Evolutionary conservation across 2,888 invertebrate species (phyloP).

Genomic region (Meiosimyza platycephala): DNA sequence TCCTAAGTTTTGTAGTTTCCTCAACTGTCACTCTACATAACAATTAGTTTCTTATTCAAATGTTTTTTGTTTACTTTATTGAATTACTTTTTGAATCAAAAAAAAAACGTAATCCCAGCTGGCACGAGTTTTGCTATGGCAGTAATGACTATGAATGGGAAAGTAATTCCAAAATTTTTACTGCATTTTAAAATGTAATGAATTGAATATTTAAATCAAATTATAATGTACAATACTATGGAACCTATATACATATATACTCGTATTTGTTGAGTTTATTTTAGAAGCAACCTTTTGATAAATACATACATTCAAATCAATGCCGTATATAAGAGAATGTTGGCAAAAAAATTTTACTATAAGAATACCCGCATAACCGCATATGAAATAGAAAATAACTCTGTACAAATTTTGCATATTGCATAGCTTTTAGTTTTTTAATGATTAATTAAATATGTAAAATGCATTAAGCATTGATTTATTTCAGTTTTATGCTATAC

Average conservation of each 20-base stretch:
- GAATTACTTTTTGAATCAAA: constrained; percentile 26
- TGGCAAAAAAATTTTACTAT: no score
- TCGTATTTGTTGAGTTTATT: background rate
- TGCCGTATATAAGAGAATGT: no score
- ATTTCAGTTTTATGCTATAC: no score
- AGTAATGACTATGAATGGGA: constrained; percentile 26
- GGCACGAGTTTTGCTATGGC: constrained; percentile 68
- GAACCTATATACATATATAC: background rate
- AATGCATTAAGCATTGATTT: no score
- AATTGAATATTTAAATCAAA: constrained; percentile 18
- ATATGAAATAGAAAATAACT: no score
- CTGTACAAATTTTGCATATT: no score
- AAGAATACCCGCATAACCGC: no score
- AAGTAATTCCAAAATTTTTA: constrained; percentile 6
- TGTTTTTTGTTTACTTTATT: constrained; percentile 11
- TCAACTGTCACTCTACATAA: constrained; percentile 31
- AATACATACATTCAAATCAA: no score
- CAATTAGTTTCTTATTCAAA: constrained; percentile 42
- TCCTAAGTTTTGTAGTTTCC: no score
- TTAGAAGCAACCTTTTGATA: no score
- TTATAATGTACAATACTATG: constrained; percentile 1
- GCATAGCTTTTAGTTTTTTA: no score
- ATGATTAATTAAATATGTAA: no score
- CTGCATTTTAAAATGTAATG: constrained; percentile 19
- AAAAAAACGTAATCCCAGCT: constrained; percentile 66